Evolutionary conservation across 2,888 invertebrate genomes (phyloP).

Genomic region (Geophilus truncorum): DNA sequence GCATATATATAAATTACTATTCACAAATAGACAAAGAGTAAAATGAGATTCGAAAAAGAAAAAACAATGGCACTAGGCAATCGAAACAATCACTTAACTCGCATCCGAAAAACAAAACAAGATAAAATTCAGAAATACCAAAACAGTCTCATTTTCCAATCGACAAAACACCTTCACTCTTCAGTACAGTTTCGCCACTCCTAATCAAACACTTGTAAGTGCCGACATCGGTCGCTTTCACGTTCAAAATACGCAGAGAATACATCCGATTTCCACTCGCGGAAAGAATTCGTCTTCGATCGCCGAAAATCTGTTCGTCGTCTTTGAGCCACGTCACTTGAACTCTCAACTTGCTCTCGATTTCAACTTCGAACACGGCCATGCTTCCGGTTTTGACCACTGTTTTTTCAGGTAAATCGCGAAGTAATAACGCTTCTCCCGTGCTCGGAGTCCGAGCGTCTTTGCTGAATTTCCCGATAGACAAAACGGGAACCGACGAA

Average conservation of each 20-base stretch:
- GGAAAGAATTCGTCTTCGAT: not conserved
- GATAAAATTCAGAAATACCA: not conserved
- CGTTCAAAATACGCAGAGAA: conserved; percentile 14
- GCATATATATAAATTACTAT: conserved; percentile 1
- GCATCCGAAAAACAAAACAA: not conserved
- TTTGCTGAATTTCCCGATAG: not conserved
- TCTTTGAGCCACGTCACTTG: conserved; percentile 77
- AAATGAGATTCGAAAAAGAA: not conserved
- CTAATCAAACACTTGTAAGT: not conserved
- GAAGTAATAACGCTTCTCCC: not conserved
- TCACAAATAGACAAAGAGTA: not conserved
- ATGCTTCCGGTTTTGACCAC: not conserved
- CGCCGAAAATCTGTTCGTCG: conserved; percentile 50
- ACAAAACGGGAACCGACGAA: not conserved
- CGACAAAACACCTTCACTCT: not conserved
- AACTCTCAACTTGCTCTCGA: conserved; percentile 69
- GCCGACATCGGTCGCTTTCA: not conserved
- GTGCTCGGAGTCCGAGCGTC: not conserved
- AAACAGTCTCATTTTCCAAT: not conserved
- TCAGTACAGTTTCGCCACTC: not conserved
- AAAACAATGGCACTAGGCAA: not conserved
- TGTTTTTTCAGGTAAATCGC: not conserved
- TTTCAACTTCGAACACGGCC: conserved; percentile 53
- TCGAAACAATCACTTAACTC: not conserved
- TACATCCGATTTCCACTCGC: not conserved